Evolutionary conservation across 2,888 invertebrate genomes (phyloP).

Genomic region (Rhorus exstirpatorius): DNA sequence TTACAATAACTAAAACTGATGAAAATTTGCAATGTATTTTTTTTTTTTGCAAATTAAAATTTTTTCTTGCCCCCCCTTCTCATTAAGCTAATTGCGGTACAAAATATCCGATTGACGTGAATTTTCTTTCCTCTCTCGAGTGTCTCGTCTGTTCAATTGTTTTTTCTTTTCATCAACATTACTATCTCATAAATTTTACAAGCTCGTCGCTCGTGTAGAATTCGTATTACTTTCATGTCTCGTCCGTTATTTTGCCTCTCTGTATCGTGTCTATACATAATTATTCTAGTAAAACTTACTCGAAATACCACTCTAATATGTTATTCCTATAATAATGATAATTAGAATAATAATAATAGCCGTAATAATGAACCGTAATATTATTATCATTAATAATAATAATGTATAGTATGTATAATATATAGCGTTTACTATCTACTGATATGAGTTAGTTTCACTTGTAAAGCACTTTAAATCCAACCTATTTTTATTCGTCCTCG

Average conservation of each 20-base stretch:
- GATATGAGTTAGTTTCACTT: constrained; percentile 85
- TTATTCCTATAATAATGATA: constrained; percentile 65
- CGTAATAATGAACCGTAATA: constrained; percentile 53
- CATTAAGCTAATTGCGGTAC: constrained; percentile 76
- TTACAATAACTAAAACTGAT: constrained; percentile 6
- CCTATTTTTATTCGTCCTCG: constrained; percentile 75
- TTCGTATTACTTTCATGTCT: constrained; percentile 58
- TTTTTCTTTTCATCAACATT: constrained; percentile 30
- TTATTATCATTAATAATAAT: constrained; percentile 52
- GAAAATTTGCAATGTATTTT: constrained; percentile 21
- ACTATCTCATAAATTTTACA: constrained; percentile 58
- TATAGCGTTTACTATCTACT: constrained; percentile 83
- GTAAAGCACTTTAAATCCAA: constrained; percentile 85
- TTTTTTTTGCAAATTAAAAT: constrained; percentile 1
- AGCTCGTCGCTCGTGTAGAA: constrained; percentile 67
- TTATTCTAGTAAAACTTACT: constrained; percentile 72
- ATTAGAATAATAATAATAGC: constrained; percentile 56
- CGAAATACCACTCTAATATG: constrained; percentile 73
- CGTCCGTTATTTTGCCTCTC: constrained; percentile 40
- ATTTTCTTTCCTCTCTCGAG: constrained; percentile 16
- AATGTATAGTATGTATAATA: constrained; percentile 55
- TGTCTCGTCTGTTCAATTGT: constrained; percentile 47
- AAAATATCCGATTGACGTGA: constrained; percentile 82
- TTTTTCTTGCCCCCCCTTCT: constrained; percentile 55
- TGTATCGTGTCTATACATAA: constrained; percentile 68